phyloP scores from a whole-genome alignment of 2,797 vertebrate genomes.

The Galago senegalensis region DNA sequence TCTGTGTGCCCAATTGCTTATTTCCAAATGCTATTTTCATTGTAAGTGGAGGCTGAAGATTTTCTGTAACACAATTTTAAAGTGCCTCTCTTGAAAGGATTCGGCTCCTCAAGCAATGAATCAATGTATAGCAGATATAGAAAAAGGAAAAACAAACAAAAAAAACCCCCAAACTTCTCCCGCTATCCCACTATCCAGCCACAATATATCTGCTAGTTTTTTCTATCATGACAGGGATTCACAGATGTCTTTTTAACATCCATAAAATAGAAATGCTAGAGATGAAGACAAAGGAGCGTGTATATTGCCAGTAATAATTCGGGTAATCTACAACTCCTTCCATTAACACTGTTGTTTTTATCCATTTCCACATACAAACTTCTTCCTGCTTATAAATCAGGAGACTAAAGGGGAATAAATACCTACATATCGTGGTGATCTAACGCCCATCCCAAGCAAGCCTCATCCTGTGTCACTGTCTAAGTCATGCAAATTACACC shows the following conservation, averaged over 20 bases:
- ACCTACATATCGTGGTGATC: constrained; percentile 92
- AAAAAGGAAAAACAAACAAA: background rate
- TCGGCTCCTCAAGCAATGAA: constrained; percentile 80
- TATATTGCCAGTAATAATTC: constrained; percentile 84
- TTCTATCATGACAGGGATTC: constrained; percentile 84
- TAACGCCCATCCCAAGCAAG: constrained; percentile 93
- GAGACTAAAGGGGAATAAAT: constrained; percentile 90
- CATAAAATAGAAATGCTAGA: constrained; percentile 88
- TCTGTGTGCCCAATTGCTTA: background rate
- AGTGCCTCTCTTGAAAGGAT: constrained; percentile 62
- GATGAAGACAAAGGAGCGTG: constrained; percentile 88
- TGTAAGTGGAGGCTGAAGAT: constrained; percentile 68
- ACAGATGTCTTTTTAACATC: constrained; percentile 88
- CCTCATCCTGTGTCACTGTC: constrained; percentile 96
- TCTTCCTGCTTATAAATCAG: constrained; percentile 91
- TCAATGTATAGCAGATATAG: constrained; percentile 76
- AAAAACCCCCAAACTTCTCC: constrained; percentile 80
- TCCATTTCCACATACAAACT: constrained; percentile 87
- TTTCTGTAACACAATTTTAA: constrained; percentile 81
- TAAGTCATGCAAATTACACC: constrained; percentile 99
- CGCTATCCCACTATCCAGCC: constrained; percentile 77
- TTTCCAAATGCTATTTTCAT: constrained; percentile 76
- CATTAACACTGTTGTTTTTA: constrained; percentile 85
- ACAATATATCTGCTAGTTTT: constrained; percentile 80
- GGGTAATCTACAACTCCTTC: constrained; percentile 86